A percentile compares a stretch with the other conserved stretches of the same genome.
Conservation (phyloP, 2,113 vertebrate species). For the Electrona antarctica region DNA sequence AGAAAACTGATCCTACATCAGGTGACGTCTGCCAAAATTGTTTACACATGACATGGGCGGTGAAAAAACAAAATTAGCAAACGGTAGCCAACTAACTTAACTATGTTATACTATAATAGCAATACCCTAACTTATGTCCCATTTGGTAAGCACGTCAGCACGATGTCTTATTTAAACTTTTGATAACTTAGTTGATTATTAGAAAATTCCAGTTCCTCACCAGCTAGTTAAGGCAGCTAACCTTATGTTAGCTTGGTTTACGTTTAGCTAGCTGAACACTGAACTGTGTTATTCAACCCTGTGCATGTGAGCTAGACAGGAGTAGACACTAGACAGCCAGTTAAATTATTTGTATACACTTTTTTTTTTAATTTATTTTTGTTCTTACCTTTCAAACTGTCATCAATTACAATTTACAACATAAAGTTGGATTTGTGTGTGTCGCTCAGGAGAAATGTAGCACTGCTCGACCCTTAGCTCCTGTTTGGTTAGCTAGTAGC, state of each 20-base stretch:
- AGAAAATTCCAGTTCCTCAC: too few species aligned
- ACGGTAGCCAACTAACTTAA: not conserved
- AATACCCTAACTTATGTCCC: too few species aligned
- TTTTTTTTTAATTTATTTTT: not conserved
- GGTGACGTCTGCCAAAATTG: conserved; percentile 17
- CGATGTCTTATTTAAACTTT: too few species aligned
- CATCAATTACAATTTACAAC: conserved; percentile 12
- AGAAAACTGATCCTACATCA: too few species aligned
- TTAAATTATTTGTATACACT: not conserved
- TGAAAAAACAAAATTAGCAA: not conserved
- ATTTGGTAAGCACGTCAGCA: not conserved
- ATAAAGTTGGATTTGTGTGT: conserved; percentile 51
- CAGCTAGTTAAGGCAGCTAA: too few species aligned
- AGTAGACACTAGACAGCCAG: not conserved
- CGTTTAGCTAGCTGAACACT: not conserved
- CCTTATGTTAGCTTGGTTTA: not conserved
- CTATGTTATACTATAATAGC: not conserved
- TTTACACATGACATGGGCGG: not conserved
- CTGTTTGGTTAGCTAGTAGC: too few species aligned
- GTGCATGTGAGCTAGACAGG: not conserved
- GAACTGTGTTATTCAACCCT: not conserved
- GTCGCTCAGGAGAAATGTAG: conserved; percentile 24
- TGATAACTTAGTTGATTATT: too few species aligned
- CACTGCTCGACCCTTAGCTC: conserved; percentile 10
- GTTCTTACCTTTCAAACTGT: conserved; percentile 65